Conservation (phyloP, 1,140 invertebrate species). For the Drosophila pruinosa region DNA sequence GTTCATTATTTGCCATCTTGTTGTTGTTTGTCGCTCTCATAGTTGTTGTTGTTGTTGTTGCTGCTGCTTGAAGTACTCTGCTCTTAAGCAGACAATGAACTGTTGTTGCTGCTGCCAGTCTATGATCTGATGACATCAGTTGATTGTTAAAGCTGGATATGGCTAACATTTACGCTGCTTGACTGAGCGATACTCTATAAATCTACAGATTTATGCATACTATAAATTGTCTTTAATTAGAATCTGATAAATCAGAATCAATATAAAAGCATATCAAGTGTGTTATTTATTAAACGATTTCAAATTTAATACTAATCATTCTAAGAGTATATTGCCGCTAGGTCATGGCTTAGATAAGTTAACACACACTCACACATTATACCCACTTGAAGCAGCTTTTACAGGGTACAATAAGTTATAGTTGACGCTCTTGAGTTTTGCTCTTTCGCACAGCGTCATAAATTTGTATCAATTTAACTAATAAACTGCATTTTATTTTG, state of each 20-base stretch:
- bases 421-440: slow-evolving; percentile 8
- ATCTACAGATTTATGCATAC: not conserved
- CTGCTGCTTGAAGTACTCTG: slow-evolving; percentile 24
- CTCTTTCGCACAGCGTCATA: slow-evolving; percentile 8
- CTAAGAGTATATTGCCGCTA: too few relatives aligned
- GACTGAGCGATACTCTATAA: not conserved
- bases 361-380: not conserved
- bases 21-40: slow-evolving; percentile 4
- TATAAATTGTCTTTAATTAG: too few relatives aligned
- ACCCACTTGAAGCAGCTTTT: not conserved
- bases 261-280: too few relatives aligned
- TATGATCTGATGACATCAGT: slow-evolving; percentile 41
- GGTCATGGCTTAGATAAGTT: not conserved
- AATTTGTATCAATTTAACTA: slow-evolving; percentile 55
- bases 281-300: too few relatives aligned
- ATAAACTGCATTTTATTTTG: slow-evolving; percentile 47
- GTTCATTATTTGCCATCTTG: slow-evolving; percentile 25
- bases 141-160: slow-evolving; percentile 21
- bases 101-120: slow-evolving; percentile 4
- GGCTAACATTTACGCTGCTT: not conserved
- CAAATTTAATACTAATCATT: too few relatives aligned
- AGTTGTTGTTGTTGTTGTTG: slow-evolving; percentile 1
- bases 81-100: slow-evolving; percentile 64
- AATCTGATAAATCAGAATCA: too few relatives aligned
- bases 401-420: slow-evolving; percentile 11